Evolutionary conservation across 1,140 invertebrate species (phyloP), one percentile per base, ranked within the genome.

Genomic region (Melitaea cinxia): DNA sequence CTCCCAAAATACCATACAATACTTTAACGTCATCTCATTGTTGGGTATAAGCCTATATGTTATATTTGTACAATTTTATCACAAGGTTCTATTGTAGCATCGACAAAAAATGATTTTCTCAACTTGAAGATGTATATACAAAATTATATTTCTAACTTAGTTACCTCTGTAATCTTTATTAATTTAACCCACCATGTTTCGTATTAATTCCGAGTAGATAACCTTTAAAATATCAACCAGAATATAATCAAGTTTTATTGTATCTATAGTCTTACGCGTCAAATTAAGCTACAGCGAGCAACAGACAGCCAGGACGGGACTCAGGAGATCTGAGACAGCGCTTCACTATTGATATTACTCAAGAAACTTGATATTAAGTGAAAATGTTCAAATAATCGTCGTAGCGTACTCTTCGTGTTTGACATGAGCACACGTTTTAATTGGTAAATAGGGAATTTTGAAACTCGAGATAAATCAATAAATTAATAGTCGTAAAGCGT

Each of bases 201-300:
- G 7, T 3, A 4, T 28, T 28, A 28, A 28, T n/a, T 39, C 14
- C 12, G 35, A 5, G 0, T 19, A 42, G 15, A 42, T 42, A 7
- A 15, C 9, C 37, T 42, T 42, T 42, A 28, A 26, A 56, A 56
- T 33, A 53, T 53, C 50, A 42, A 56, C 14, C 6, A 42, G 23
- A 56, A 17, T 24, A 37, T 56, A 17, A 56, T 56, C 54, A 15
- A 21, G 12, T 56, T 56, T n/a, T n/a, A n/a, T n/a, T 39, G 24
- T 19, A 42, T 56, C 54, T 56, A 56, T 47, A 42, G 37, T 42
- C 12, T 47, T 56, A 42, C 35, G 35, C 33, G 54, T 56, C 54
- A 56, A 56, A 56, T 56, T 56, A 56, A 45, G 54, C 54, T 56
- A 56, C 42, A 42, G 54, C 42, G 37, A 24, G 54, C 54, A 56